phyloP scores from a whole-genome alignment of 1,140 invertebrate species.

The Ceratosolen fusciceps region DNA sequence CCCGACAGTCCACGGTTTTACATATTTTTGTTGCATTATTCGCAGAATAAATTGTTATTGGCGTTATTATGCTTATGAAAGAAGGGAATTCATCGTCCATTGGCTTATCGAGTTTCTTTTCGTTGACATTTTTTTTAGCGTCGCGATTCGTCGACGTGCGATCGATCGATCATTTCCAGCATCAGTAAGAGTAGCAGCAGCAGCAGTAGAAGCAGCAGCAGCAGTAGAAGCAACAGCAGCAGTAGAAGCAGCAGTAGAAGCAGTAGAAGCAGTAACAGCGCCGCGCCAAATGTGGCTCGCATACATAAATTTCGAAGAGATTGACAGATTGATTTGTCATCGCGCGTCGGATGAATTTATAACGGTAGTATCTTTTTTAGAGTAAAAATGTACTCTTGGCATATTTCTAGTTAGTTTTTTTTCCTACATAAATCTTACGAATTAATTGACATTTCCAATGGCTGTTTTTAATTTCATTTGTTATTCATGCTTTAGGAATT shows the following conservation, averaged over 20 bases:
- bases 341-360: constrained; percentile 9
- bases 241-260: no score
- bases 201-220: no score
- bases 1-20: neutral
- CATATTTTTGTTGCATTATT: neutral
- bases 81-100: neutral
- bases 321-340: constrained; percentile 36
- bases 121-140: neutral
- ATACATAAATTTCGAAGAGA: constrained; percentile 6
- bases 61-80: no score
- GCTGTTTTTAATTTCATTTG: no score
- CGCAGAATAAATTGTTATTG: no score
- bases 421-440: neutral
- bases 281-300: neutral
- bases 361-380: neutral
- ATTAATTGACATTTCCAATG: no score
- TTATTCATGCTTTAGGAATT: no score
- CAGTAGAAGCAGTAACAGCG: no score
- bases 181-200: no score
- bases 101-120: neutral
- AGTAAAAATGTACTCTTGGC: neutral
- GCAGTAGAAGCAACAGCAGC: no score
- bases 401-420: neutral
- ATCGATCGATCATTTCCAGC: constrained; percentile 25
- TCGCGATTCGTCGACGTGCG: neutral